Conservation (phyloP, 2,888 invertebrate genomes). For the Saturnia pavonia region DNA sequence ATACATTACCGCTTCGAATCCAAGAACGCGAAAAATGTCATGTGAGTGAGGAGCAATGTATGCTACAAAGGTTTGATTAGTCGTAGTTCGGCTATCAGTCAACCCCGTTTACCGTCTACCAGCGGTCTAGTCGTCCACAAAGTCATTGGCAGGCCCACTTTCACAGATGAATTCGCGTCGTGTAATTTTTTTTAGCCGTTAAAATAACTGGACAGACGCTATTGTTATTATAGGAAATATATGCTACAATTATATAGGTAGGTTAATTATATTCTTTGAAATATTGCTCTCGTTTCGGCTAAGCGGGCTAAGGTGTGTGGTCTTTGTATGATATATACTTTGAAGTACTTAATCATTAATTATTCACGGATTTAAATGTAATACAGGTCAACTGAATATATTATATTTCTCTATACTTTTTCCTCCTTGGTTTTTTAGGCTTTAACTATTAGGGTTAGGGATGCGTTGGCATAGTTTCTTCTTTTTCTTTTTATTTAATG, state of each 20-base stretch:
- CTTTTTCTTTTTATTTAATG: no score
- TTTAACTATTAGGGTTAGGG: no score
- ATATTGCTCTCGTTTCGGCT: slow-evolving; percentile 40
- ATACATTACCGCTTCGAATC: slow-evolving; percentile 1
- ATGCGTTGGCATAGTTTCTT: no score
- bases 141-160: slow-evolving; percentile 74
- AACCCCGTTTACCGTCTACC: slow-evolving; percentile 50
- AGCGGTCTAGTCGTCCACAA: slow-evolving; percentile 64
- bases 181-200: slow-evolving; percentile 62
- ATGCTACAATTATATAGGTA: slow-evolving; percentile 56
- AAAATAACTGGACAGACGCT: slow-evolving; percentile 60
- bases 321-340: slow-evolving; percentile 20
- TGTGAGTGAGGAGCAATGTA: background rate
- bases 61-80: background rate
- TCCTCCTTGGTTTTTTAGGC: no score
- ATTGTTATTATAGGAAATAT: slow-evolving; percentile 60
- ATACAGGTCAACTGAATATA: background rate
- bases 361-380: background rate
- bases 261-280: slow-evolving; percentile 51
- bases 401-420: background rate
- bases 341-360: background rate
- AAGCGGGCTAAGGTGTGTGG: no score
- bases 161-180: slow-evolving; percentile 58
- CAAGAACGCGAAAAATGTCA: background rate
- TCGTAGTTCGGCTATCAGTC: background rate